Evolutionary conservation across 2,113 vertebrate species (phyloP).

Genomic region (Nasalis larvatus): DNA sequence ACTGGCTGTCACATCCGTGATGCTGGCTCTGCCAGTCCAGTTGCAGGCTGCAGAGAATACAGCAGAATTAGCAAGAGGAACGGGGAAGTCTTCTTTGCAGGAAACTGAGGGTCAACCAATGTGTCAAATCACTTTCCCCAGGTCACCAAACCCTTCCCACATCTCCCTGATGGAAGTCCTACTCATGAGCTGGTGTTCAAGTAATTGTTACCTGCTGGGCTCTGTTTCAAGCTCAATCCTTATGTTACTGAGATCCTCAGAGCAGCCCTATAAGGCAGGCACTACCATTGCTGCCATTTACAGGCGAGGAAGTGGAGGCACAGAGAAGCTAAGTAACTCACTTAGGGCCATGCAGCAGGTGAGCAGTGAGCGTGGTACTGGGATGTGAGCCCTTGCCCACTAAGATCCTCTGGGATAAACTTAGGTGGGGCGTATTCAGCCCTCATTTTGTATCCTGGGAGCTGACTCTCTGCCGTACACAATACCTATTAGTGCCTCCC

Average conservation of each 20-base stretch:
- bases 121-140: background rate
- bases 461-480: background rate
- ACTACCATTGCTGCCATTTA: background rate
- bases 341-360: background rate
- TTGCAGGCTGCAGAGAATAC: background rate
- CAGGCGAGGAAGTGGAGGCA: background rate
- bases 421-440: background rate
- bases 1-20: background rate
- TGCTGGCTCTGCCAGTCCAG: background rate
- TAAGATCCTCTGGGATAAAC: background rate
- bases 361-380: background rate
- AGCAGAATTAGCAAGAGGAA: background rate
- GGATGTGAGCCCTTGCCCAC: background rate
- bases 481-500: fast-evolving
- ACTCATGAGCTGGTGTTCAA: background rate
- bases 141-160: background rate
- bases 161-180: background rate
- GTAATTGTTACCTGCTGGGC: background rate
- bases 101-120: background rate
- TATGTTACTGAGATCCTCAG: background rate
- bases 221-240: background rate
- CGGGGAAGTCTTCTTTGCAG: background rate
- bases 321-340: background rate
- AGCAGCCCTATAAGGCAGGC: background rate
- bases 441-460: background rate